A percentile compares a stretch with the other conserved stretches of the same genome.
These are phyloP conservation scores for Gymnocypris eckloni DNA, from an alignment of 2,797 vertebrate genomes.

Conservation along the genomic window DNA sequence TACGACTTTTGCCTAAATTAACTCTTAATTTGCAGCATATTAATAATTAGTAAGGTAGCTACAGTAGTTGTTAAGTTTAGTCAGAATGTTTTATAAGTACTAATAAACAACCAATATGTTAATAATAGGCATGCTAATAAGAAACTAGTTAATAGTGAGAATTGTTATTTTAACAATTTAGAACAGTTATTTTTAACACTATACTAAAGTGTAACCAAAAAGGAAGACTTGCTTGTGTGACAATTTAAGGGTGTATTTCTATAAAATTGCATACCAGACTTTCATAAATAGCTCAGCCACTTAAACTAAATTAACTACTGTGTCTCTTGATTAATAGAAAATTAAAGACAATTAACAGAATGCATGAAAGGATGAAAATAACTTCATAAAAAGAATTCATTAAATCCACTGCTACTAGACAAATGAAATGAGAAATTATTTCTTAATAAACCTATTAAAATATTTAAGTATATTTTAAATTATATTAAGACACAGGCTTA, in stretches of 20 bases:
- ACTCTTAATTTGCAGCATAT: too few relatives aligned
- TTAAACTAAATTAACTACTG: not conserved
- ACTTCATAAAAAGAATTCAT: not conserved
- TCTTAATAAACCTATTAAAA: not conserved
- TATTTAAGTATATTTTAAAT: not conserved
- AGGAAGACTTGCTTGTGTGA: not conserved
- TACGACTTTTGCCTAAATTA: too few relatives aligned
- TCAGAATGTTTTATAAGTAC: too few relatives aligned
- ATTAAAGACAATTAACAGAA: not conserved
- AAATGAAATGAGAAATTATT: not conserved
- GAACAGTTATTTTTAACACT: too few relatives aligned
- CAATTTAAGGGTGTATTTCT: not conserved
- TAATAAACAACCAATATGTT: too few relatives aligned
- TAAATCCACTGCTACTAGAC: not conserved
- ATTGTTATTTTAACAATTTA: too few relatives aligned
- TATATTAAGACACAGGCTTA: not conserved
- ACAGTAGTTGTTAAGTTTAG: too few relatives aligned
- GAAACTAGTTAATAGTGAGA: too few relatives aligned
- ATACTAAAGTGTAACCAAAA: not conserved
- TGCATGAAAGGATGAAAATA: not conserved
- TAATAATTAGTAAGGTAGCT: too few relatives aligned
- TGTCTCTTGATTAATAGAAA: not conserved
- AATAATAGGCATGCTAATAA: too few relatives aligned
- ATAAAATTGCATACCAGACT: not conserved
- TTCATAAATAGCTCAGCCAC: not conserved